Evolutionary conservation across 2,888 invertebrate genomes (phyloP).

Genomic region (Pterostichus niger): DNA sequence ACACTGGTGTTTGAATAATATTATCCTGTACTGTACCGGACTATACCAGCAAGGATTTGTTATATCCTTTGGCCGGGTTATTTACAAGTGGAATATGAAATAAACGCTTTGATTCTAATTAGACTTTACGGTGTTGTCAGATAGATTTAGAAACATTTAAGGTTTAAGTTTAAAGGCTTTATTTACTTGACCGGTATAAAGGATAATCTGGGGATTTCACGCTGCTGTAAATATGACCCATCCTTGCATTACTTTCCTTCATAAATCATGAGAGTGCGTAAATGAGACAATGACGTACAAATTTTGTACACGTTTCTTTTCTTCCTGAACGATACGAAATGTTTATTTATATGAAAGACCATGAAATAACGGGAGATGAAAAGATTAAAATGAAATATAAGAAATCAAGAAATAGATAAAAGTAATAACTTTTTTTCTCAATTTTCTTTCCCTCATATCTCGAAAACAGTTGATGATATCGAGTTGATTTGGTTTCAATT

Average conservation of each 20-base stretch:
- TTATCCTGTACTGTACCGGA: too few species aligned
- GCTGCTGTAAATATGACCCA: conserved; percentile 23
- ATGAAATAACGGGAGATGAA: too few species aligned
- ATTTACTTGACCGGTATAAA: conserved; percentile 21
- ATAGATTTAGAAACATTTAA: conserved; percentile 48
- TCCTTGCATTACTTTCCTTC: conserved; percentile 32
- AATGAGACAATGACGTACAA: neutral
- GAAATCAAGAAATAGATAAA: too few species aligned
- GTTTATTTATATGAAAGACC: too few species aligned
- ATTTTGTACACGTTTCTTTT: too few species aligned
- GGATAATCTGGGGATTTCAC: conserved; percentile 39
- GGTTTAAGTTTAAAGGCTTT: conserved; percentile 28
- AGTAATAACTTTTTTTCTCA: too few species aligned
- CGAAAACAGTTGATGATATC: too few species aligned
- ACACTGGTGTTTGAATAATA: too few species aligned
- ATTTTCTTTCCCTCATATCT: too few species aligned
- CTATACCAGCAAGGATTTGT: neutral
- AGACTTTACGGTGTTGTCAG: conserved; percentile 48
- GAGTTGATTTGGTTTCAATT: too few species aligned
- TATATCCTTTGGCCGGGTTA: conserved; percentile 17
- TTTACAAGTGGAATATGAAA: conserved; percentile 40
- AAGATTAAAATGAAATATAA: too few species aligned
- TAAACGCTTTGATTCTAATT: conserved; percentile 52
- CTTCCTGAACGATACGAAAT: too few species aligned
- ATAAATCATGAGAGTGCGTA: conserved; percentile 11